phyloP scores from a whole-genome alignment of 2,113 vertebrate species.

The Pheucticus melanocephalus region DNA sequence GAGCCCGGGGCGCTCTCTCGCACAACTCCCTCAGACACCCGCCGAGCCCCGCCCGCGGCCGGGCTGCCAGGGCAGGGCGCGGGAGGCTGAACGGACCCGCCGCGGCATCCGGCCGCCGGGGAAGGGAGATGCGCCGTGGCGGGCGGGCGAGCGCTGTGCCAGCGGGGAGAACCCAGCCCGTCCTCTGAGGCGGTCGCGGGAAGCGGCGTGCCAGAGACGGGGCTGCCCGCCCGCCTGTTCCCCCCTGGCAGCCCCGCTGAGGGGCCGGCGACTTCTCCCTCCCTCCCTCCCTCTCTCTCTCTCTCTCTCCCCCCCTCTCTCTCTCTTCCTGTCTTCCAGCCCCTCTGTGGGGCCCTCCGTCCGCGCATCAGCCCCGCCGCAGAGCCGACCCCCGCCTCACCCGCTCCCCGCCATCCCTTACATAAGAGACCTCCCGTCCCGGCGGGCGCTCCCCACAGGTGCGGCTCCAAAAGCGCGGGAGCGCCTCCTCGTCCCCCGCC shows the following conservation, averaged over 20 bases:
- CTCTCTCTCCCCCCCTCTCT: too few relatives aligned
- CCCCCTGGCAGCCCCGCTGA: not conserved
- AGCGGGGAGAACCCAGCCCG: not conserved
- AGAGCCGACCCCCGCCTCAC: not conserved
- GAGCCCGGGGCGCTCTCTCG: not conserved
- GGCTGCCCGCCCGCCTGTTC: not conserved
- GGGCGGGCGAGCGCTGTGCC: not conserved
- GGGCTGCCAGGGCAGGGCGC: not conserved
- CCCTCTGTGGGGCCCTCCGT: not conserved
- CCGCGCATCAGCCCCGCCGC: not conserved
- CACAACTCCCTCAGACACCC: not conserved
- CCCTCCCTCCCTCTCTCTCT: too few relatives aligned
- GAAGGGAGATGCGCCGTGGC: not conserved
- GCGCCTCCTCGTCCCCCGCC: not conserved
- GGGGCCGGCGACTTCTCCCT: not conserved
- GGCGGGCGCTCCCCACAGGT: conserved; percentile 21
- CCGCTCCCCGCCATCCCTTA: not conserved
- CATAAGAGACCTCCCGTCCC: not conserved
- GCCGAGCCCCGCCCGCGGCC: not conserved
- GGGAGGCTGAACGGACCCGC: not conserved
- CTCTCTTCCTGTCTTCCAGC: not conserved
- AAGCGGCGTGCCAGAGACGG: not conserved
- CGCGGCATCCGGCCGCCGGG: not conserved
- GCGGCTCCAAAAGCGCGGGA: not conserved
- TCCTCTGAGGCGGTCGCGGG: not conserved